Percentiles rank a stretch among this genome's conserved stretches.
Evolutionary conservation across 2,113 vertebrate species (phyloP).

Genomic region (Columba livia): DNA sequence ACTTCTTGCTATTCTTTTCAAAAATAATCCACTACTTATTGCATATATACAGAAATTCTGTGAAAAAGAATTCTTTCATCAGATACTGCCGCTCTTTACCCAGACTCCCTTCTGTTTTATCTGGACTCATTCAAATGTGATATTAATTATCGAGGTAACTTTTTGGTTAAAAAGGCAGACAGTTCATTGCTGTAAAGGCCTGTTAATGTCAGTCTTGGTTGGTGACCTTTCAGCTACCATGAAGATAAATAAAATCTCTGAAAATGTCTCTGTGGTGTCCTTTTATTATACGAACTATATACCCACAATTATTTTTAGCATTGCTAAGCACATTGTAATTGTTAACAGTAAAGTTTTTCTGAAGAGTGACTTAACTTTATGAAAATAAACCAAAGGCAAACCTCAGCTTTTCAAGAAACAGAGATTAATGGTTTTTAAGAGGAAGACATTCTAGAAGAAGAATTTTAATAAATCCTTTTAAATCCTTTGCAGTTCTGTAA

Average conservation of each 20-base stretch:
- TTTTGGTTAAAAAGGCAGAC: background rate
- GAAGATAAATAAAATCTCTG: slow-evolving; percentile 58
- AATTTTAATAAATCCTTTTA: slow-evolving; percentile 52
- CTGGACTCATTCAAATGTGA: background rate
- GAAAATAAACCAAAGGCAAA: slow-evolving; percentile 68
- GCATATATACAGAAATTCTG: background rate
- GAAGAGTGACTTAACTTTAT: slow-evolving; percentile 63
- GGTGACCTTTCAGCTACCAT: slow-evolving; percentile 34
- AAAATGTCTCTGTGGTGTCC: slow-evolving; percentile 1
- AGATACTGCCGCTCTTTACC: background rate
- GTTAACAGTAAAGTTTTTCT: slow-evolving; percentile 59
- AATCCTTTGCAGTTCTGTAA: background rate
- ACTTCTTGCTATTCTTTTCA: background rate
- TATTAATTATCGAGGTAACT: slow-evolving; percentile 19
- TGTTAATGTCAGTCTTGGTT: slow-evolving; percentile 19
- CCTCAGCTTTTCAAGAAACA: slow-evolving; percentile 50
- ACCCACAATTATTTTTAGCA: slow-evolving; percentile 39
- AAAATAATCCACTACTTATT: background rate
- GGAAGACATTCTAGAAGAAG: slow-evolving; percentile 23
- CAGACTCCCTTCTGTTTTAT: background rate
- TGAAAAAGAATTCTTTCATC: background rate
- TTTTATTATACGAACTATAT: slow-evolving; percentile 3
- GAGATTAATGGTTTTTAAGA: slow-evolving; percentile 63
- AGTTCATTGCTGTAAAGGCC: slow-evolving; percentile 15
- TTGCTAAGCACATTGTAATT: slow-evolving; percentile 51